phyloP scores from a whole-genome alignment of 2,113 vertebrate species.

The Electrona antarctica region DNA sequence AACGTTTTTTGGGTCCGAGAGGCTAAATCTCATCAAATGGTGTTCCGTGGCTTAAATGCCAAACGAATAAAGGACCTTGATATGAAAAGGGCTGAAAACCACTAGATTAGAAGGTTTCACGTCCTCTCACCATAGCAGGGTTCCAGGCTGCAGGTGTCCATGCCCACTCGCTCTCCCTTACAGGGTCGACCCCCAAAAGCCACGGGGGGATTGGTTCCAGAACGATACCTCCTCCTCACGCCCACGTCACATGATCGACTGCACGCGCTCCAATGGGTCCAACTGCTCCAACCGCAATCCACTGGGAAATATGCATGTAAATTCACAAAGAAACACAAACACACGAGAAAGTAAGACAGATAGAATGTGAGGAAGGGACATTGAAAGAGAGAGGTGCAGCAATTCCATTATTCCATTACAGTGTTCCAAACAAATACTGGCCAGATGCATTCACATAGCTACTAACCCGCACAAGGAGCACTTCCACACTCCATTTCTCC shows the following conservation, averaged over 20 bases:
- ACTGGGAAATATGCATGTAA: slow-evolving; percentile 63
- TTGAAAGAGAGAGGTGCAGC: not conserved
- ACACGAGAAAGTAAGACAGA: not conserved
- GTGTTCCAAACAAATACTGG: not conserved
- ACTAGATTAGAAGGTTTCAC: not conserved
- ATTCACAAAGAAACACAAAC: too few relatives aligned
- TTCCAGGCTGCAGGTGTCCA: slow-evolving; percentile 85
- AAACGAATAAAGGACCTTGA: too few relatives aligned
- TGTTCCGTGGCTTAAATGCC: too few relatives aligned
- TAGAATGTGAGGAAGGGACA: not conserved
- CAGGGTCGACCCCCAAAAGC: slow-evolving; percentile 79
- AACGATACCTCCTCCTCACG: slow-evolving; percentile 80
- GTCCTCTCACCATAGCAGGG: slow-evolving; percentile 79
- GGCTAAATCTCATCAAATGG: too few relatives aligned
- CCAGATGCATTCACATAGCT: not conserved
- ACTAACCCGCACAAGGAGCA: slow-evolving; percentile 82
- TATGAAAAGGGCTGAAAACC: too few relatives aligned
- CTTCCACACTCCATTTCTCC: slow-evolving; percentile 83
- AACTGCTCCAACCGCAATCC: slow-evolving; percentile 88
- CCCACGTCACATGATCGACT: slow-evolving; percentile 87
- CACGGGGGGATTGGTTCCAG: slow-evolving; percentile 74
- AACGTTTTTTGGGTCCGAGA: not conserved
- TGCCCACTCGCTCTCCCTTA: slow-evolving; percentile 77
- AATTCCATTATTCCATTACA: too few relatives aligned
- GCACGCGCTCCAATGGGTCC: slow-evolving; percentile 86